These are phyloP conservation scores for Tanytarsus gracilentus DNA, from an alignment of 2,888 invertebrate species.

Conservation along the genomic window DNA sequence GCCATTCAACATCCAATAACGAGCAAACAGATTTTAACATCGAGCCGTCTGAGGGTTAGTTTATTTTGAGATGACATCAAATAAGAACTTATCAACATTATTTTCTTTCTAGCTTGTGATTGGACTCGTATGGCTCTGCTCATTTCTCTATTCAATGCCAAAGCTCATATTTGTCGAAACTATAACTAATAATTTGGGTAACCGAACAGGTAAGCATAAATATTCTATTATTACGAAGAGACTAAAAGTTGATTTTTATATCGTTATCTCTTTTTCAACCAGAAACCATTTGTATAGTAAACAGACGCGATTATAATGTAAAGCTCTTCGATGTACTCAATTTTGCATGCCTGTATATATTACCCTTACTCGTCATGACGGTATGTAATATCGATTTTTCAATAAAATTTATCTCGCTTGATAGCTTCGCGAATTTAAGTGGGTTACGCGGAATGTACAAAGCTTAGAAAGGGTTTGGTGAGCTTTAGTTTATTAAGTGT, in stretches of 20 bases:
- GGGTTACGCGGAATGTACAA: too few relatives aligned
- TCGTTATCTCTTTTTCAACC: conserved; percentile 43
- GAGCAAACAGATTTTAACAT: conserved; percentile 72
- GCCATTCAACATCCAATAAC: conserved; percentile 78
- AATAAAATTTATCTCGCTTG: too few relatives aligned
- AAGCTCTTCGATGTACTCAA: conserved; percentile 71
- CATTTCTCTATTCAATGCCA: conserved; percentile 62
- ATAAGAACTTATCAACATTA: conserved; percentile 29
- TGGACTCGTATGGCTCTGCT: conserved; percentile 69
- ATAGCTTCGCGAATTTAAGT: too few relatives aligned
- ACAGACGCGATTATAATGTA: conserved; percentile 68
- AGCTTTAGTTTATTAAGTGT: too few relatives aligned
- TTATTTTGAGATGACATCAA: conserved; percentile 8
- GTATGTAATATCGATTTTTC: conserved; percentile 43
- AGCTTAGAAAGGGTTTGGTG: too few relatives aligned
- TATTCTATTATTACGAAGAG: neutral
- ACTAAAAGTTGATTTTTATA: neutral
- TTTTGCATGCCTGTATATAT: conserved; percentile 70
- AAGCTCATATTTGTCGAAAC: conserved; percentile 77
- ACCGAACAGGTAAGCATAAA: conserved; percentile 42
- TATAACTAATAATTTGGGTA: conserved; percentile 46
- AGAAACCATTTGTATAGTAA: conserved; percentile 65
- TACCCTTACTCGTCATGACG: conserved; percentile 73
- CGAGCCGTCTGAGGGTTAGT: conserved; percentile 63
- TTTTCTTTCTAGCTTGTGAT: conserved; percentile 57